Base-by-base conservation (phyloP, 2,888 invertebrate species). In the Athripsodes cinereus region DNA sequence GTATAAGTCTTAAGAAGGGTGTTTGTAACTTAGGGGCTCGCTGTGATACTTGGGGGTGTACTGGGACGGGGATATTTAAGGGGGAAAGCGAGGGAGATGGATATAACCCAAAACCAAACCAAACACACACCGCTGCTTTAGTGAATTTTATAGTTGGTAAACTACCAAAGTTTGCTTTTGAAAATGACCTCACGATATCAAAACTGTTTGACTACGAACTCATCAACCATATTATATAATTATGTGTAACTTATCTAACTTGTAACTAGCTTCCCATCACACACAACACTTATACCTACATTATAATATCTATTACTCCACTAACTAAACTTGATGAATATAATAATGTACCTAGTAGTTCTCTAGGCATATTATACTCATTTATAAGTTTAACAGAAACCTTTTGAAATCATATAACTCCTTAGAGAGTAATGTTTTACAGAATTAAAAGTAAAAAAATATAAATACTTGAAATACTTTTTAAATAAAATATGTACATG, bases 1-100 rank as follows among this genome's bases (percentile, higher is more conserved):
- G 40, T 40, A 40, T 40, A 40, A 26, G 26, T 40, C 40, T 40
- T 40, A 40, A 40, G 40, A 40, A 40, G 40, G 40, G 40, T 26
- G 40, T 11, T 8, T 31, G 8, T 40, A 40, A 40, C 40, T 13
- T 16, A 16, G 40, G 40, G 40, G 40, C 13, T 40, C 40, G 16
- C n/a, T n/a, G 40, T 13, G 13, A 16, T 40, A 16, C 16, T 40
- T 40, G 8, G 40, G 40, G 40, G 40, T 3, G 40, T 5, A 13
- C 8, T 5, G 3, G 40, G 40, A 13, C 8, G 40, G 3, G 16
- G 40, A 40, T 13, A 13, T 40, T n/a, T 40, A 3, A 40, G 40
- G 40, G 13, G 13, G 13, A n/a, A 8, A 13, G 3, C 40, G n/a
- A n/a, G n/a, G n/a, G 40, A 10, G 26, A 6, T 40, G 13, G 40